Evolutionary conservation across 2,797 vertebrate species (phyloP), one percentile per base, ranked within the genome.

Genomic region (Argyrosomus regius): DNA sequence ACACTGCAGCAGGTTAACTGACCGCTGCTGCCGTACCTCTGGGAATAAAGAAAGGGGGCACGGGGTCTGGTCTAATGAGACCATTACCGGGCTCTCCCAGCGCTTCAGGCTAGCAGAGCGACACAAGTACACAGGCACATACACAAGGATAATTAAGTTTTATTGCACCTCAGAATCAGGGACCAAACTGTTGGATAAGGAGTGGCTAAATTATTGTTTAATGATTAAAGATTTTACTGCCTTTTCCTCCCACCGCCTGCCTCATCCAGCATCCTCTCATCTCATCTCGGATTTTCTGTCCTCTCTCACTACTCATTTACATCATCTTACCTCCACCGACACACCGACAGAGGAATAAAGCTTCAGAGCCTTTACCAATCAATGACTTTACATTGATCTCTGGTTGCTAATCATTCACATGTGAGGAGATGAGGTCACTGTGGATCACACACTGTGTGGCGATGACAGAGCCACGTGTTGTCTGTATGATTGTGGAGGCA

Each of bases 61-160:
- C 43, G 52, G 61, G 81, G 76, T 75, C 74, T 48, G 66, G 63
- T 75, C 83, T 90, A 89, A 92, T 86, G 83, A 91, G 78, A 91
- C 81, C 74, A 90, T 89, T 85, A 87, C 72, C 17, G 83, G 35
- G 35, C 72, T 67, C 74, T 77, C 26, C 46, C 24, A 20, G 41
- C 0, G 84, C 86, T 85, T 62, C 77, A 7, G 84, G 86, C 82
- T 46, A 56, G 56, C 54, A 35, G 54, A 83, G 66, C 74, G 66
- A 80, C 76, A 78, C 75, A 11, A 64, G 72, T 66, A 81, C 77
- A 84, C 70, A 64, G 59, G 11, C 75, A 82, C 77, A 84, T 28
- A 79, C 67, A 78, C 49, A 22, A 49, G 77, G 56, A 75, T 87
- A 78, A 84, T 86, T 85, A 88, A 52, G 52, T 82, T 91, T 92